Evolutionary conservation across 1,140 invertebrate genomes (phyloP).

Genomic region (Varroa destructor): DNA sequence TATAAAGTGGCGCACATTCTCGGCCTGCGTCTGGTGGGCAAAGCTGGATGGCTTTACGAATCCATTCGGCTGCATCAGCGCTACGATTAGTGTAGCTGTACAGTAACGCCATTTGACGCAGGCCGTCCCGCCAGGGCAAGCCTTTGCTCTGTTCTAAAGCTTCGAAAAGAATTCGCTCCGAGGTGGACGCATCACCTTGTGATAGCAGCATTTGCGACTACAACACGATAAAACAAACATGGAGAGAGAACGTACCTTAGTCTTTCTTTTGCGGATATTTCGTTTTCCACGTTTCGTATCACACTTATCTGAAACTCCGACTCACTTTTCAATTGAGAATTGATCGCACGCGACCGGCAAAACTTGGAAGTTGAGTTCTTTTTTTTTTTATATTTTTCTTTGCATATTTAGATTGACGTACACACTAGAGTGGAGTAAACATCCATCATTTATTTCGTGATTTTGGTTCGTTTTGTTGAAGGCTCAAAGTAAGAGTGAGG

Average conservation of each 20-base stretch:
- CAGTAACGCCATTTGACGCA: conserved; percentile 35
- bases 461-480: too few species aligned
- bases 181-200: conserved; percentile 32
- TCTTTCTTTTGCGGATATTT: too few species aligned
- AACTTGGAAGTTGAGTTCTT: too few species aligned
- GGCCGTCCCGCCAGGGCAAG: conserved; percentile 33
- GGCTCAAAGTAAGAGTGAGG: too few species aligned
- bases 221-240: conserved; percentile 1
- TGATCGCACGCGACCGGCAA: too few species aligned
- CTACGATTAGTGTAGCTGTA: conserved; percentile 35
- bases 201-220: conserved; percentile 36
- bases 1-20: conserved; percentile 34
- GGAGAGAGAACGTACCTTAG: background rate
- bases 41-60: conserved; percentile 34
- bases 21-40: conserved; percentile 31
- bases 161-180: conserved; percentile 32
- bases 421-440: too few species aligned
- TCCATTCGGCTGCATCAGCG: conserved; percentile 35
- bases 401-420: too few species aligned
- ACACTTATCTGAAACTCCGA: too few species aligned
- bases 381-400: background rate
- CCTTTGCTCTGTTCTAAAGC: conserved; percentile 30
- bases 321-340: too few species aligned
- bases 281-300: too few species aligned
- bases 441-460: too few species aligned